A percentile compares a stretch with the other conserved stretches of the same genome.
These are phyloP conservation scores for Ephialtes manifestator DNA, from an alignment of 2,888 invertebrate genomes.

Conservation along the genomic window DNA sequence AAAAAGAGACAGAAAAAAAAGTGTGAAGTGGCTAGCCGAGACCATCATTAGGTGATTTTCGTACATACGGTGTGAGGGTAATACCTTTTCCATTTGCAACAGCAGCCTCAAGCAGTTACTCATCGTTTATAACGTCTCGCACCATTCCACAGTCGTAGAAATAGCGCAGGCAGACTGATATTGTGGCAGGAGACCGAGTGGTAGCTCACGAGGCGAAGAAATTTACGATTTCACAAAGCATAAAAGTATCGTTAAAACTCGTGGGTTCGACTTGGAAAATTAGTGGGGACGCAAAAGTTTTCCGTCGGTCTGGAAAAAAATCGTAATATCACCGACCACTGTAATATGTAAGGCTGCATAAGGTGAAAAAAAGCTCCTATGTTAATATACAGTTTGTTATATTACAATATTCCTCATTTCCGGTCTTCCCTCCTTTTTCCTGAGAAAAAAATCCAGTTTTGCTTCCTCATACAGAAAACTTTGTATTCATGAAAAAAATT, in stretches of 20 bases:
- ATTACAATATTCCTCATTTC: constrained; percentile 2
- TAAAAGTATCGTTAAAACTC: constrained; percentile 46
- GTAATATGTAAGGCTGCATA: constrained; percentile 6
- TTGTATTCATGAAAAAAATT: no score
- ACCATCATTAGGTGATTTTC: constrained; percentile 44
- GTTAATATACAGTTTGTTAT: neutral
- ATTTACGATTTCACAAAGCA: constrained; percentile 42
- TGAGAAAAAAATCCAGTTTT: neutral
- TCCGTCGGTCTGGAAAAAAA: constrained; percentile 16
- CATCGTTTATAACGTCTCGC: constrained; percentile 43
- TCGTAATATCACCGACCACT: constrained; percentile 17
- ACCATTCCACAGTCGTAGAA: neutral
- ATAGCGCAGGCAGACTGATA: constrained; percentile 4
- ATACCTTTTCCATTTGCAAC: constrained; percentile 49
- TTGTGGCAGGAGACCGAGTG: neutral
- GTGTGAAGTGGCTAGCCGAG: constrained; percentile 13
- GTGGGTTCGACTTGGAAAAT: constrained; percentile 28
- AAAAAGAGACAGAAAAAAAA: neutral
- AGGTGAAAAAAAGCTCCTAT: constrained; percentile 1
- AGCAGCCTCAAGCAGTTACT: constrained; percentile 38
- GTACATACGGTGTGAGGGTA: constrained; percentile 34
- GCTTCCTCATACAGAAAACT: no score
- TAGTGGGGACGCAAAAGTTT: constrained; percentile 37
- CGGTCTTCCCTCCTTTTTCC: no score
- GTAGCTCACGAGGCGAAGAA: constrained; percentile 33